Percentiles rank a stretch among this genome's conserved stretches.
These are phyloP conservation scores for Lagorchestes hirsutus DNA, from an alignment of 2,797 vertebrate species.

Conservation along the genomic window DNA sequence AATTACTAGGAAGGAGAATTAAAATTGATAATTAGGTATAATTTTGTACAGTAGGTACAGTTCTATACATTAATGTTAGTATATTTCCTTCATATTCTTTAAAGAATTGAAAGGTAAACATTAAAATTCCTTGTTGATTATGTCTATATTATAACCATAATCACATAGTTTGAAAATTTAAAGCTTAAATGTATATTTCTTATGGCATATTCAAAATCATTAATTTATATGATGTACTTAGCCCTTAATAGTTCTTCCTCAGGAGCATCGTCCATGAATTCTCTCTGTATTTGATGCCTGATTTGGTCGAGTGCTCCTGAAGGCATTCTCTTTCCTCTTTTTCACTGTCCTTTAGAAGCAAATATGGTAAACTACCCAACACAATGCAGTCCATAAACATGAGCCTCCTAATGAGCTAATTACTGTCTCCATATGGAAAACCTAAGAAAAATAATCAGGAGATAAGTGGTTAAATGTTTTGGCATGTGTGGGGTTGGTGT, in stretches of 20 bases:
- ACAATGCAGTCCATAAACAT: constrained; percentile 28
- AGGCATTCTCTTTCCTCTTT: constrained; percentile 14
- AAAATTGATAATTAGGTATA: background rate
- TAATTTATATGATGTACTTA: constrained; percentile 8
- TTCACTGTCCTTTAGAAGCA: constrained; percentile 19
- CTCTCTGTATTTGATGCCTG: background rate
- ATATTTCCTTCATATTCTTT: background rate
- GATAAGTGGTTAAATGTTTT: background rate
- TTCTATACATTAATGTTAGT: background rate
- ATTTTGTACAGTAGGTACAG: background rate
- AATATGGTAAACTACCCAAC: background rate
- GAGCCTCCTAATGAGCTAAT: constrained; percentile 1
- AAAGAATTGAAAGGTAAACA: background rate
- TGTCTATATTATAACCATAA: background rate
- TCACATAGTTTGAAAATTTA: constrained; percentile 20
- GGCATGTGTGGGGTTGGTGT: background rate
- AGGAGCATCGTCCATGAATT: background rate
- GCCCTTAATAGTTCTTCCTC: constrained; percentile 11
- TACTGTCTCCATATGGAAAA: background rate
- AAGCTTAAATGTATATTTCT: constrained; percentile 14
- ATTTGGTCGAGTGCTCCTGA: background rate
- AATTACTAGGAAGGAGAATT: background rate
- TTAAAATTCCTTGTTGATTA: background rate
- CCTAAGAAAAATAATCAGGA: constrained; percentile 5
- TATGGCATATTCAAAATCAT: background rate